Evolutionary conservation across 2,888 invertebrate species (phyloP), one percentile per base, ranked within the genome.

Genomic region (Apamea anceps): DNA sequence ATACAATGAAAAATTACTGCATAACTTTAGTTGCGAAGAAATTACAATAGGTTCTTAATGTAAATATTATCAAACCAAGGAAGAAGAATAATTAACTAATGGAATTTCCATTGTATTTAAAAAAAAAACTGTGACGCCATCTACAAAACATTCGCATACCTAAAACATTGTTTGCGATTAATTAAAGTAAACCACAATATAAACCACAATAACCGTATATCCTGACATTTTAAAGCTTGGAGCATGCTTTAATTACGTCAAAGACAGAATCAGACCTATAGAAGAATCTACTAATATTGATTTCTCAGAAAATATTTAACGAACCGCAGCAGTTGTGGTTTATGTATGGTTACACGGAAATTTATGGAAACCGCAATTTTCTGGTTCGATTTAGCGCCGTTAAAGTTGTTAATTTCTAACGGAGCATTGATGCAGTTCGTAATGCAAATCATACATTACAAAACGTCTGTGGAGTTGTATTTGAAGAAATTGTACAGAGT

Each of bases 351-450:
- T 32, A 28, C 42, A 81, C 25, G 57, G 71, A 70, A 75, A 76
- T 63, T n/a, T 25, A 80, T 60, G 32, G 25, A 71, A 74, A 77
- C 51, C 12, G 51, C n/a, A 84, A 62, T 25, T 25, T 15, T 60
- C 42, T 72, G 32, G 54, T 63, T 66, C 18, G 13, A 75, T 76
- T 70, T 62, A 80, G 37, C 28, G n/a, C 32, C 21, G 4, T 51
- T 84, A 42, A 66, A 80, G 70, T 85, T 76, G 84, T 76, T 80
- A 71, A 81, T 76, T 81, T 57, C 12, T 70, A 85, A 76, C 73
- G 54, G 70, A 21, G 15, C 54, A 18, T 60, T 32, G 32, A 28
- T 71, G 84, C 66, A 48, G 15, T 45, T n/a, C 2, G 18, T 48
- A 71, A 66, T 72, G 25, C 21, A 63, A 32, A 54, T 63, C 15